A percentile compares a stretch with the other conserved stretches of the same genome.
These are phyloP conservation scores for Catalaphyllia jardinei DNA, from an alignment of 64 coral and sea anemone species.

Conservation along the genomic window DNA sequence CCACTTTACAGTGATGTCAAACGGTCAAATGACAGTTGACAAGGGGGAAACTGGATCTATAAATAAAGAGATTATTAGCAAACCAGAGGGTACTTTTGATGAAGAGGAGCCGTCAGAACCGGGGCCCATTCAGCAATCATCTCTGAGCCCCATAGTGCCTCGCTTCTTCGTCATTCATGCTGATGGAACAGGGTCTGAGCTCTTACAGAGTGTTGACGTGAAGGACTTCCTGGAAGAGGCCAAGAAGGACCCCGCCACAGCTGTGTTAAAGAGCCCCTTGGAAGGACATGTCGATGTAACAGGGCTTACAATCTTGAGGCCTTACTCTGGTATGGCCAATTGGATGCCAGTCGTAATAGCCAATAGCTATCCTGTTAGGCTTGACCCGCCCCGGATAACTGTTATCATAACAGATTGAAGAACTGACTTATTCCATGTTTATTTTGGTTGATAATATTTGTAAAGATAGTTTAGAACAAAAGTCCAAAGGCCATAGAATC, in stretches of 20 bases:
- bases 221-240: conserved; percentile 70
- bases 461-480: not conserved
- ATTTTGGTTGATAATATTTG: not conserved
- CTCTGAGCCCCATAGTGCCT: conserved; percentile 72
- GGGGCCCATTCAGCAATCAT: not conserved
- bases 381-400: too few species aligned
- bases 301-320: conserved; percentile 82
- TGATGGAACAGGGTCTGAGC: conserved; percentile 94
- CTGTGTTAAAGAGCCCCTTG: conserved; percentile 80
- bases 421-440: too few species aligned
- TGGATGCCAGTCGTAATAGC: too few species aligned
- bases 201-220: conserved; percentile 80
- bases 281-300: conserved; percentile 75
- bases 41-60: conserved; percentile 5
- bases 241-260: conserved; percentile 73
- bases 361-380: too few species aligned
- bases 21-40: conserved; percentile 60
- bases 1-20: conserved; percentile 75
- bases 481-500: not conserved
- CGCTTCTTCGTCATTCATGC: conserved; percentile 86
- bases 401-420: too few species aligned
- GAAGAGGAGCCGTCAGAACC: not conserved
- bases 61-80: not conserved
- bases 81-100: not conserved
- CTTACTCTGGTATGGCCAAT: conserved; percentile 67